A percentile compares a stretch with the other conserved stretches of the same genome.
These are phyloP conservation scores for Silurus lanzhouensis DNA, from an alignment of 2,797 vertebrate species.

Conservation along the genomic window DNA sequence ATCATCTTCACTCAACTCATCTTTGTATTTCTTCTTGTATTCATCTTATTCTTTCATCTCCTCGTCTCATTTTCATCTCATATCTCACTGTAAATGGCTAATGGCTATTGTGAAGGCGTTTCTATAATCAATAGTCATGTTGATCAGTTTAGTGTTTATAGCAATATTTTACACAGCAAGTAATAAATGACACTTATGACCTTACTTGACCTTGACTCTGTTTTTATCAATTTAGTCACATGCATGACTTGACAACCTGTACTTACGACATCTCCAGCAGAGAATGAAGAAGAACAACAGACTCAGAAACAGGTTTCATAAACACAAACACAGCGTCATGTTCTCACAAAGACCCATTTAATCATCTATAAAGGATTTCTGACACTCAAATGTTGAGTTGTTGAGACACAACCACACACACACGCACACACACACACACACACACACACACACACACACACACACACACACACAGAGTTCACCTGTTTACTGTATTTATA, in stretches of 20 bases:
- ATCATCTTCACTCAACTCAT: background rate
- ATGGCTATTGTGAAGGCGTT: no score
- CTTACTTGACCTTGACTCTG: background rate
- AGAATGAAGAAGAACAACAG: background rate
- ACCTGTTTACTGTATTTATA: no score
- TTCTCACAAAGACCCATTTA: background rate
- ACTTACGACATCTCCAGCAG: background rate
- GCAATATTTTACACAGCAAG: background rate
- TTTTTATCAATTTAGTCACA: background rate
- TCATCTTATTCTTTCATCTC: background rate
- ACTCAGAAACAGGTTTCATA: background rate
- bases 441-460: no score
- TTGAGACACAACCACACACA: no score
- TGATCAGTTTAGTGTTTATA: background rate
- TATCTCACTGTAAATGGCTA: background rate
- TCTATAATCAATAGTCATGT: background rate
- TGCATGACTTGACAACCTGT: background rate
- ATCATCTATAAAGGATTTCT: no score
- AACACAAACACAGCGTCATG: background rate
- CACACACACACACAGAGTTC: no score
- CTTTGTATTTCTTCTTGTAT: background rate
- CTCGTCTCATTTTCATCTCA: background rate
- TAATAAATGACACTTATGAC: background rate
- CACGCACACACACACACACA: no score
- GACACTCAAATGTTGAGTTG: no score